These are phyloP conservation scores for Mycetomoellerius zeteki DNA, from an alignment of 1,140 invertebrate genomes.

Conservation along the genomic window DNA sequence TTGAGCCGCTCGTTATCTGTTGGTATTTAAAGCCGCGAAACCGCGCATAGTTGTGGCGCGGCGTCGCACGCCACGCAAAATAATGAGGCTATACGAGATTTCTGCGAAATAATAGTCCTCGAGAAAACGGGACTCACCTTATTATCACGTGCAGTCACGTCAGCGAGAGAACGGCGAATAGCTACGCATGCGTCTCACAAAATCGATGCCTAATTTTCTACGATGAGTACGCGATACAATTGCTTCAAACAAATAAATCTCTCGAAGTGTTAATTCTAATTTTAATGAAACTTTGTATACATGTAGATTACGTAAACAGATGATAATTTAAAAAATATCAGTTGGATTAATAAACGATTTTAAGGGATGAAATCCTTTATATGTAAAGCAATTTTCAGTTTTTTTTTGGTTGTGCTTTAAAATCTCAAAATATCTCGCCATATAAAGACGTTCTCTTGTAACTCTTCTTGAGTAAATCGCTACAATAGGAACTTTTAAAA, in stretches of 20 bases:
- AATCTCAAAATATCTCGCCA: too few species aligned
- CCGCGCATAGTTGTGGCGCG: neutral
- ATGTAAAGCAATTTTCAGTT: too few species aligned
- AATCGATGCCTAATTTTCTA: conserved; percentile 50
- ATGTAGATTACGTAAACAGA: too few species aligned
- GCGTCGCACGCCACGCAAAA: neutral
- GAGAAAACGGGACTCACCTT: neutral
- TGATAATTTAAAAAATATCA: too few species aligned
- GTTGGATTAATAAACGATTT: too few species aligned
- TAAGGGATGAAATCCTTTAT: too few species aligned
- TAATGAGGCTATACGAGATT: neutral
- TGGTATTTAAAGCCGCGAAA: conserved; percentile 42
- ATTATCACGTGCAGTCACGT: conserved; percentile 43
- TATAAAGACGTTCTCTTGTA: too few species aligned
- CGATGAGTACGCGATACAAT: neutral
- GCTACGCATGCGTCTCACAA: conserved; percentile 18
- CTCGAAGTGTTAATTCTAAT: too few species aligned
- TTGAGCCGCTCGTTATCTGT: conserved; percentile 39
- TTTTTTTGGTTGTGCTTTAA: too few species aligned
- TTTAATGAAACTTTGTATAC: too few species aligned
- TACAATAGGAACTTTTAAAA: neutral
- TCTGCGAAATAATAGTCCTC: conserved; percentile 12
- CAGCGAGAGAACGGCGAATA: neutral
- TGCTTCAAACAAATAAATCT: too few species aligned
- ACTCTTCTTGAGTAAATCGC: neutral